Evolutionary conservation across 2,888 invertebrate species (phyloP).

Genomic region (Hartigia nigra): DNA sequence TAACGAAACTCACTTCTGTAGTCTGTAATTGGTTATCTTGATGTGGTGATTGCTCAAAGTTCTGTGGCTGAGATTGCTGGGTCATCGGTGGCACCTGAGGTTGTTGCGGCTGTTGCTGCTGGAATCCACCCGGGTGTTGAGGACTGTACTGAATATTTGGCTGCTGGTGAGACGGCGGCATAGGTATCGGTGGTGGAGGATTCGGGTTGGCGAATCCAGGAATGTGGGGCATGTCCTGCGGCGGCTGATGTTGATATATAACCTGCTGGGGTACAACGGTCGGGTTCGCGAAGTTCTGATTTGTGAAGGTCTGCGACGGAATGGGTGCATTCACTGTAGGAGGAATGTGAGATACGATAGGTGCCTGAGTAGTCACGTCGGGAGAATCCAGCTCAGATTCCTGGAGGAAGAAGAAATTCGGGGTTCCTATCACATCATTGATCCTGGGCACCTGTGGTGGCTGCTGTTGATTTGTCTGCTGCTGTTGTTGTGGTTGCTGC

Average conservation of each 20-base stretch:
- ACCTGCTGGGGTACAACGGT: conserved; percentile 59
- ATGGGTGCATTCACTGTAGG: conserved; percentile 71
- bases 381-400: conserved; percentile 90
- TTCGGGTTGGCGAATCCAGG: conserved; percentile 70
- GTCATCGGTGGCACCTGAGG: conserved; percentile 27
- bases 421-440: conserved; percentile 79
- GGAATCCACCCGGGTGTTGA: conserved; percentile 58
- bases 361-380: conserved; percentile 67
- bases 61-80: conserved; percentile 28
- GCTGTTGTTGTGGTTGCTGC: conserved; percentile 47
- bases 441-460: conserved; percentile 74
- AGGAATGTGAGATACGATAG: conserved; percentile 64
- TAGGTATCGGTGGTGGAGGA: conserved; percentile 70
- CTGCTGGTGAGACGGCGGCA: conserved; percentile 68
- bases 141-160: conserved; percentile 58
- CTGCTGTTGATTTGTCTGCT: conserved; percentile 65
- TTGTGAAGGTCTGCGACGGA: conserved; percentile 87
- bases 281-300: conserved; percentile 77
- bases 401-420: conserved; percentile 86
- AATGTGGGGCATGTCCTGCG: conserved; percentile 63
- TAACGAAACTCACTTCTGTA: not conserved
- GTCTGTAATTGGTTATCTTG: conserved; percentile 17
- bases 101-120: conserved; percentile 40
- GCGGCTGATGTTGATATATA: conserved; percentile 66
- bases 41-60: conserved; percentile 24